Conservation (phyloP, 23 tunicate genomes). For the Clavelina lepadiformis region DNA sequence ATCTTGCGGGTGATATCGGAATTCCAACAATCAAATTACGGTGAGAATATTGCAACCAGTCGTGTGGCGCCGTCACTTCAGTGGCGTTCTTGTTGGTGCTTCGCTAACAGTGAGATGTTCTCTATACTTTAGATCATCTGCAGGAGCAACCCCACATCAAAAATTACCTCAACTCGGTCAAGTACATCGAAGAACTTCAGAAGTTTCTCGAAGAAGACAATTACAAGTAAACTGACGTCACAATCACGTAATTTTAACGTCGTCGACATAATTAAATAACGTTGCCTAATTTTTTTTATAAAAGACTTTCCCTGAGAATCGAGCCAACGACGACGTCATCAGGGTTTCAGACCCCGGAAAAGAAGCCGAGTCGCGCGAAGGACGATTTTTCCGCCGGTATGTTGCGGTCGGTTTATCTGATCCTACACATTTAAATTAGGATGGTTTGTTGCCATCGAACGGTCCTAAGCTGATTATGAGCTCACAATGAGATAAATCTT, state of each 20-base stretch:
- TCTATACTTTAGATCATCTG: conserved; percentile 49
- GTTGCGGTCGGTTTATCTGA: too few species aligned
- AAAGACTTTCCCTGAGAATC: conserved; percentile 82
- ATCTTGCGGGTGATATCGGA: conserved; percentile 76
- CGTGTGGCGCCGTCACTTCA: background rate
- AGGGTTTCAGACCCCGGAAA: background rate
- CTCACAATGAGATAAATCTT: too few species aligned
- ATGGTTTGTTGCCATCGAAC: too few species aligned
- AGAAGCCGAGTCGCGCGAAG: background rate
- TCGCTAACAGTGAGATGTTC: background rate
- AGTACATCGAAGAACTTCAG: conserved; percentile 97
- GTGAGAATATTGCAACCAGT: conserved; percentile 22
- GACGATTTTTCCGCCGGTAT: background rate
- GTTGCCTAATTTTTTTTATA: too few species aligned
- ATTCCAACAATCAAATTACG: conserved; percentile 84
- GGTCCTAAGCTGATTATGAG: too few species aligned
- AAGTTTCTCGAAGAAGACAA: conserved; percentile 96
- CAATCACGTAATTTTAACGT: background rate
- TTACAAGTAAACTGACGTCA: conserved; percentile 90
- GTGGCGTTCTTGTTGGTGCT: background rate
- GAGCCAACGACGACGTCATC: too few species aligned
- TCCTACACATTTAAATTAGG: too few species aligned
- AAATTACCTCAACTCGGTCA: conserved; percentile 72
- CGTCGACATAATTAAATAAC: too few species aligned
- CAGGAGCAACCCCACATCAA: conserved; percentile 83